These are phyloP conservation scores for Pteropus alecto DNA, from an alignment of 2,113 vertebrate genomes.

Conservation along the genomic window DNA sequence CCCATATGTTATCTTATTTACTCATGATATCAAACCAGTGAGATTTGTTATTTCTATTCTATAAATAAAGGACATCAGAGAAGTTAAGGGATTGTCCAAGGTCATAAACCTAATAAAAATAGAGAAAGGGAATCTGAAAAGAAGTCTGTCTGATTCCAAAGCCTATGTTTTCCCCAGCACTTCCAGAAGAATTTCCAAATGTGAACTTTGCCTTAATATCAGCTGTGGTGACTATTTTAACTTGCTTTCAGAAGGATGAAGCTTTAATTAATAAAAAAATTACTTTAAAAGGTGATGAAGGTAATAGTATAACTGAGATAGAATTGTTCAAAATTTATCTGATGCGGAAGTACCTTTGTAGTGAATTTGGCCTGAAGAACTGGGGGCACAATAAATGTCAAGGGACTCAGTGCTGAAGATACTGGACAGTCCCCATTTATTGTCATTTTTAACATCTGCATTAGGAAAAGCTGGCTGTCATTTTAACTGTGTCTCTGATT, in stretches of 20 bases:
- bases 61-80: slow-evolving; percentile 55
- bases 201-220: not conserved
- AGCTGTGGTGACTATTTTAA: not conserved
- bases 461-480: not conserved
- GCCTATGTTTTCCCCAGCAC: not conserved
- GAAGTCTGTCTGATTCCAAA: slow-evolving; percentile 11
- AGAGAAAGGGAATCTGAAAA: not conserved
- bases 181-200: slow-evolving; percentile 19
- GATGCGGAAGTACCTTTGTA: not conserved
- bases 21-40: not conserved
- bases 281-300: not conserved
- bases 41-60: slow-evolving; percentile 37
- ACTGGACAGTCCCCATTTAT: not conserved
- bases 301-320: not conserved
- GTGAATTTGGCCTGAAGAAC: not conserved
- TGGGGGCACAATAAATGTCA: not conserved
- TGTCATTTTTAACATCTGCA: not conserved
- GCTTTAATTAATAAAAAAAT: not conserved
- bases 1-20: slow-evolving; percentile 57
- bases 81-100: slow-evolving; percentile 47
- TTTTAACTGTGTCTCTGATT: not conserved
- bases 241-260: not conserved
- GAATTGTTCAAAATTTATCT: not conserved
- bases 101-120: slow-evolving; percentile 42
- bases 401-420: not conserved